Conservation (phyloP, 1,140 invertebrate genomes). For the Orius laevigatus region DNA sequence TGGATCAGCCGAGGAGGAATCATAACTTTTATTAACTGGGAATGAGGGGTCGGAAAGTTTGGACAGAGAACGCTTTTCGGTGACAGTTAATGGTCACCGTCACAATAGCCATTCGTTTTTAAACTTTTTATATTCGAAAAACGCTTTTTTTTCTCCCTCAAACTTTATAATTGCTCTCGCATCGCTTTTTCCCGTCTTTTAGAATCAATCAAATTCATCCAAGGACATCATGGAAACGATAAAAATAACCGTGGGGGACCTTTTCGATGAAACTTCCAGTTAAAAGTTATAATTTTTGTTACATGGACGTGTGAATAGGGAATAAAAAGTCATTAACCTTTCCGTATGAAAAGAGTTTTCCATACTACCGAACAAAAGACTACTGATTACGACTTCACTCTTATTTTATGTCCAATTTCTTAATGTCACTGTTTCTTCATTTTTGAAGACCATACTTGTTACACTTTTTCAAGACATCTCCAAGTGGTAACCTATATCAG, state of each 20-base stretch:
- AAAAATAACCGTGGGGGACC: neutral
- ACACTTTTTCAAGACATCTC: too few species aligned
- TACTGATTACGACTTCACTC: too few species aligned
- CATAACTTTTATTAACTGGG: constrained; percentile 11
- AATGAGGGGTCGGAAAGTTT: constrained; percentile 9
- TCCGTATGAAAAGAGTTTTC: neutral
- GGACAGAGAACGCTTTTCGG: constrained; percentile 4
- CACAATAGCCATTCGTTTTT: constrained; percentile 7
- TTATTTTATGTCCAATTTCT: too few species aligned
- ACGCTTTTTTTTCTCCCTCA: neutral
- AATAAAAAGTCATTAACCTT: constrained; percentile 2
- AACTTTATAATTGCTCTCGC: constrained; percentile 4
- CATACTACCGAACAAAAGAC: too few species aligned
- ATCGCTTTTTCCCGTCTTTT: neutral
- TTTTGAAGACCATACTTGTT: too few species aligned
- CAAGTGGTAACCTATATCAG: too few species aligned
- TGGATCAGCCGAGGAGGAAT: constrained; percentile 8
- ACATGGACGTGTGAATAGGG: neutral
- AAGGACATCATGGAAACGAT: too few species aligned
- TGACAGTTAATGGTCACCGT: constrained; percentile 4
- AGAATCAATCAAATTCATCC: neutral
- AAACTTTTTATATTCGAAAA: constrained; percentile 3
- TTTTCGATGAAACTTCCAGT: neutral
- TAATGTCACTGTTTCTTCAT: too few species aligned
- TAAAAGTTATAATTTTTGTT: neutral